Evolutionary conservation across 2,113 vertebrate genomes (phyloP).

Genomic region (Stomatorhinus ivindoensis): DNA sequence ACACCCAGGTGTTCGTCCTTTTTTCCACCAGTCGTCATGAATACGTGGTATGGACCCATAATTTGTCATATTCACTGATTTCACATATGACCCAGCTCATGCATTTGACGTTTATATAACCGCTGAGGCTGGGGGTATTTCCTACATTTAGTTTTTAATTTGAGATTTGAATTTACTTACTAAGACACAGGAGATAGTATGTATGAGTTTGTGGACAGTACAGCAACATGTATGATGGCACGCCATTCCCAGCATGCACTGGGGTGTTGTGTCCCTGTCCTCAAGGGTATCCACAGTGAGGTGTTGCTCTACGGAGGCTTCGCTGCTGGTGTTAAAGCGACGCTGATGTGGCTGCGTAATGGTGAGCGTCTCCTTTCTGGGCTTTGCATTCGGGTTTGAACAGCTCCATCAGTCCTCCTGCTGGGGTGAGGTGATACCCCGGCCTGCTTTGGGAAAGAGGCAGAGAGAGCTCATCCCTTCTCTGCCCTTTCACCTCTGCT

Average conservation of each 20-base stretch:
- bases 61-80: not conserved
- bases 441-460: not conserved
- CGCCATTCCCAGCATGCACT: not conserved
- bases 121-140: not conserved
- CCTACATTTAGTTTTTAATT: not conserved
- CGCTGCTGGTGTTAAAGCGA: not conserved
- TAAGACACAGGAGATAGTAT: not conserved
- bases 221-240: not conserved
- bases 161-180: not conserved
- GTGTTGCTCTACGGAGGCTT: not conserved
- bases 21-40: not conserved
- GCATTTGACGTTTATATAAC: not conserved
- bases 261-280: not conserved
- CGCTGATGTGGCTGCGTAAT: not conserved
- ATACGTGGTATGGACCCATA: not conserved
- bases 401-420: not conserved
- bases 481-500: not conserved
- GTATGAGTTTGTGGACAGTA: not conserved
- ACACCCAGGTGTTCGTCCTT: not conserved
- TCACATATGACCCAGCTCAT: not conserved
- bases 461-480: not conserved
- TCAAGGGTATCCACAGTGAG: not conserved
- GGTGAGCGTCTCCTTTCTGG: not conserved
- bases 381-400: not conserved
- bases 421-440: not conserved